Conservation (phyloP, 2,797 vertebrate genomes). For the Acanthopagrus latus region DNA sequence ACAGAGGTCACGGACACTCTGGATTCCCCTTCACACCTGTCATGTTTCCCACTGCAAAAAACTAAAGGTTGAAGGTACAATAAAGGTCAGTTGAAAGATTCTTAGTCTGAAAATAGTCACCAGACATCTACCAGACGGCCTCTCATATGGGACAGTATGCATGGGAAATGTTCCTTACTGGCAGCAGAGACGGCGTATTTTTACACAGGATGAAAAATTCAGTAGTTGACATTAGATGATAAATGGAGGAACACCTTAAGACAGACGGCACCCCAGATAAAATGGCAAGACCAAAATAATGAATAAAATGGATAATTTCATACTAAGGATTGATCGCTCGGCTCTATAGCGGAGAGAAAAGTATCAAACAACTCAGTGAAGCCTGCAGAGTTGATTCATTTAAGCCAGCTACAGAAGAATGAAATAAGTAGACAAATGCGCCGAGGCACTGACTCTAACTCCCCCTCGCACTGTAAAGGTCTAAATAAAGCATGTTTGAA, state of each 20-base stretch:
- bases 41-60: constrained; percentile 33
- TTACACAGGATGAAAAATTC: constrained; percentile 50
- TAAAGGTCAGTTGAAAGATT: constrained; percentile 31
- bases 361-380: constrained; percentile 36
- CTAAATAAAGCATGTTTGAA: constrained; percentile 70
- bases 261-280: constrained; percentile 45
- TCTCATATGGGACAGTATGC: constrained; percentile 42
- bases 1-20: not conserved
- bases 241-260: constrained; percentile 47
- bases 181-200: constrained; percentile 15
- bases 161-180: constrained; percentile 31
- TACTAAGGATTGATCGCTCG: constrained; percentile 40
- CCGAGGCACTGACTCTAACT: constrained; percentile 14
- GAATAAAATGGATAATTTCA: constrained; percentile 50
- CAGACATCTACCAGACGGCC: constrained; percentile 27
- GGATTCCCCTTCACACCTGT: constrained; percentile 30
- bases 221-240: constrained; percentile 54
- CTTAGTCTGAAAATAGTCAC: constrained; percentile 41
- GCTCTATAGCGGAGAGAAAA: constrained; percentile 35
- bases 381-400: constrained; percentile 44
- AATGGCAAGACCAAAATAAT: constrained; percentile 50
- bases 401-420: constrained; percentile 15
- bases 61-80: constrained; percentile 24
- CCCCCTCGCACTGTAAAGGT: constrained; percentile 25
- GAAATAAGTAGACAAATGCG: constrained; percentile 43